Evolutionary conservation across 2,888 invertebrate genomes (phyloP).

Genomic region (Neria commutata): DNA sequence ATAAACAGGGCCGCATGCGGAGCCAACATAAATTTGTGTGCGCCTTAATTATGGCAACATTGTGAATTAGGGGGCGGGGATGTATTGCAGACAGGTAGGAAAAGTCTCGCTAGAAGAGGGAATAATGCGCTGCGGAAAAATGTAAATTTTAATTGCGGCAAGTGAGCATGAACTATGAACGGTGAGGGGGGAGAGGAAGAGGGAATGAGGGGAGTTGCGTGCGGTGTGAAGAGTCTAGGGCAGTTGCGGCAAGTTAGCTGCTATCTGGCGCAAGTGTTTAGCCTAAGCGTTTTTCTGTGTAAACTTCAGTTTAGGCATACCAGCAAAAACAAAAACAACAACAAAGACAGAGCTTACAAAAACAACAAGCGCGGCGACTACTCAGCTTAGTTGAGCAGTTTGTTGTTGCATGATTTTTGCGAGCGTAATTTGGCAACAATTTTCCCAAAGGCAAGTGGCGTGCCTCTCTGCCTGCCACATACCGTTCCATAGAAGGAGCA

Average conservation of each 20-base stretch:
- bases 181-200: too few relatives aligned
- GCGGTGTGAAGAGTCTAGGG: too few relatives aligned
- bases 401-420: not conserved
- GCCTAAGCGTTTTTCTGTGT: conserved; percentile 1
- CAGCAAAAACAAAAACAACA: not conserved
- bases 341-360: not conserved
- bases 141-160: not conserved
- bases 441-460: conserved; percentile 38
- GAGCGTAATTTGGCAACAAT: conserved; percentile 48
- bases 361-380: conserved; percentile 10
- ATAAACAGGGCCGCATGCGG: too few relatives aligned
- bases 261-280: not conserved
- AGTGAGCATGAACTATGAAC: too few relatives aligned
- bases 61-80: not conserved
- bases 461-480: too few relatives aligned
- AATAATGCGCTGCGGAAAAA: not conserved
- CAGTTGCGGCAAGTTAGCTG: too few relatives aligned
- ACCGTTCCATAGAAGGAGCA: too few relatives aligned
- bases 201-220: too few relatives aligned
- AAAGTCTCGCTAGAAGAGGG: not conserved
- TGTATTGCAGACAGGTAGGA: not conserved
- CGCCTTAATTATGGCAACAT: conserved; percentile 1
- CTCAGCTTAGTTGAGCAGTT: too few relatives aligned
- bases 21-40: not conserved
- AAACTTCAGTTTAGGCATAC: not conserved